Base-by-base conservation (phyloP, 2,888 invertebrate species). In the Galerucella calmariensis region DNA sequence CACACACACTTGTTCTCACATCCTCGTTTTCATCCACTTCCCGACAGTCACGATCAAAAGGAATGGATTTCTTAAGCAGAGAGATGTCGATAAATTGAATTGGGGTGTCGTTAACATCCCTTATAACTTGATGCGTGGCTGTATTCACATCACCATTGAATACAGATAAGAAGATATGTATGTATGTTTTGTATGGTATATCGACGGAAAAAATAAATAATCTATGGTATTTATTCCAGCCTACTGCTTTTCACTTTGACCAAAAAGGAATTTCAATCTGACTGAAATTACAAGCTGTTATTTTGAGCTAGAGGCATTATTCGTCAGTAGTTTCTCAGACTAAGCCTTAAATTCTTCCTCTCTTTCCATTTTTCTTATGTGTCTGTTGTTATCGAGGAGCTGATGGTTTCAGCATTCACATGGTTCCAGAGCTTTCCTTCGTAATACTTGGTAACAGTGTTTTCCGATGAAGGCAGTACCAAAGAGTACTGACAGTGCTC, bases 91-190 rank as follows among this genome's bases (percentile, higher is more conserved):
- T 66, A 72, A 72, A 72, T 71, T 67, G 58, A 62, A 74, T 74
- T 74, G 56, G 70, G 56, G 70, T 74, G 71, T 70, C 74, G 14
- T 56, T 71, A 63, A 71, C 74, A 71, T 67, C 62, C 69, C 69
- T 44, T 51, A 58, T 59, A 69, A 44, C 56, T 65, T n/a, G 9
- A 8, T 24, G 74, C 70, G 67, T 70, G 67, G 63, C 20, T 71
- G 67, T 71, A 71, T 74, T 65, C 70, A 67, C 53, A 16, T 41
- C 61, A 44, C 63, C 67, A 67, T 70, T 74, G 67, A 67, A 70
- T 56, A 53, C 51, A 62, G n/a, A 72, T 68, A 67, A 27, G 46
- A 44, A 20, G 20, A 46, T 44, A 0, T 16, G 0, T 65, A 44
- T 65, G 1, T 65, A 44, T 46, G 20, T 46, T 44, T 41, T 62